Evolutionary conservation across 2,113 vertebrate genomes (phyloP), one percentile per base, ranked within the genome.

Genomic region (Struthidea cinerea): DNA sequence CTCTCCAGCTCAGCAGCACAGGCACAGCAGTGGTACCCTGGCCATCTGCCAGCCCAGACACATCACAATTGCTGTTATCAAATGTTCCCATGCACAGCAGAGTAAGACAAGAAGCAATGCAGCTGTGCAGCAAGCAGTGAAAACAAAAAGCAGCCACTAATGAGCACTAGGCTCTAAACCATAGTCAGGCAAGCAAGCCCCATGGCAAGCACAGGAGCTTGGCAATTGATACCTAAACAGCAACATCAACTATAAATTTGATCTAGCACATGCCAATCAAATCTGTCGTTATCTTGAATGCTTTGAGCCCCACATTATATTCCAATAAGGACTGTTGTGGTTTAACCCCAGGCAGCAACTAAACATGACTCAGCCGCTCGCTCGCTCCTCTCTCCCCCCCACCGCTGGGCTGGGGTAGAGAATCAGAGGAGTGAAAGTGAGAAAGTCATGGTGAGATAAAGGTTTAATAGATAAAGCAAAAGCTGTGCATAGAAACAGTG

Each of bases 341-440:
- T 83, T 82, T 44, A 69, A 74, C 4, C 2, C 23, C 21, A 49
- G n/a, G 23, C 1, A 3, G 10, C 32, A 83, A 7, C 11, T 53
- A 21, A 89, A 15, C 70, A 12, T 20, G 27, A 37, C 10, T 6
- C 30, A 42, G 15, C 16, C 0, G 0, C 23, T 68, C 0, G 0
- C 61, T 68, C 4, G 2, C 11, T 63, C 7, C 17, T 5, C 0
- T 0, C 2, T 1, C 0, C 4, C 1, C 1, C 0, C 1, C 1
- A 3, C 1, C 2, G 2, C 7, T 24, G 22, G 41, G 16, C 28
- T 69, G 6, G 20, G 7, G 14, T 9, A 41, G 24, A 55, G n/a
- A 68, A 42, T 69, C 35, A 42, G 41, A 61, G 26, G 7, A n/a
- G 14, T 42, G n/a, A 56, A 77, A 55, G 8, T 7, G 16, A 69